Percentiles rank a stretch among this genome's conserved stretches.
Conservation (phyloP, 1,140 invertebrate genomes). For the Megalopta genalis region DNA sequence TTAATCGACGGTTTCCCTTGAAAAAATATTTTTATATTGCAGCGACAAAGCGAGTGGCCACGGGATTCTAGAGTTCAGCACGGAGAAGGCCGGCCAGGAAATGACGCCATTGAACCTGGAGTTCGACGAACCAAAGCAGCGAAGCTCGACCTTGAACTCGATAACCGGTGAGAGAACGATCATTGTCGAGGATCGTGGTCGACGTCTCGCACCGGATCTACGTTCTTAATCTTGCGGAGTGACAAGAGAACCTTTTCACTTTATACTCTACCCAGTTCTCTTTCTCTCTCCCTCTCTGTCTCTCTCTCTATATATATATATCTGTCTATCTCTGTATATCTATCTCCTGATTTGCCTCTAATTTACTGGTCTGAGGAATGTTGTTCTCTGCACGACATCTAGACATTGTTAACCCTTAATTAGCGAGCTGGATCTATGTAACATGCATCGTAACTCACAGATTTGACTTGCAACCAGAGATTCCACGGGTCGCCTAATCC, state of each 20-base stretch:
- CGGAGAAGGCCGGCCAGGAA: constrained; percentile 93
- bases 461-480: too few relatives aligned
- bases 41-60: constrained; percentile 82
- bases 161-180: constrained; percentile 83
- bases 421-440: not conserved
- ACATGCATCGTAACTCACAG: too few relatives aligned
- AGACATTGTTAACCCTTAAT: constrained; percentile 26
- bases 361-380: constrained; percentile 72
- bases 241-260: not conserved
- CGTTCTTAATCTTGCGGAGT: constrained; percentile 7
- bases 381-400: constrained; percentile 70
- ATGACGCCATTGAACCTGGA: constrained; percentile 92
- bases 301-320: too few relatives aligned
- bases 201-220: constrained; percentile 19
- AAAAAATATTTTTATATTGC: not conserved
- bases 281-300: constrained; percentile 11
- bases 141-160: constrained; percentile 86
- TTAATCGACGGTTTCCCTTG: not conserved
- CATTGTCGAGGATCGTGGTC: not conserved
- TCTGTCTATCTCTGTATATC: too few relatives aligned
- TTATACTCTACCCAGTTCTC: too few relatives aligned
- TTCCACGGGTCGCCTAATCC: too few relatives aligned
- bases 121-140: constrained; percentile 86
- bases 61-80: constrained; percentile 91
- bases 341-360: constrained; percentile 37